These are phyloP conservation scores for Macrotrachela quadricornifera DNA, from an alignment of 1,140 invertebrate species.

Conservation along the genomic window DNA sequence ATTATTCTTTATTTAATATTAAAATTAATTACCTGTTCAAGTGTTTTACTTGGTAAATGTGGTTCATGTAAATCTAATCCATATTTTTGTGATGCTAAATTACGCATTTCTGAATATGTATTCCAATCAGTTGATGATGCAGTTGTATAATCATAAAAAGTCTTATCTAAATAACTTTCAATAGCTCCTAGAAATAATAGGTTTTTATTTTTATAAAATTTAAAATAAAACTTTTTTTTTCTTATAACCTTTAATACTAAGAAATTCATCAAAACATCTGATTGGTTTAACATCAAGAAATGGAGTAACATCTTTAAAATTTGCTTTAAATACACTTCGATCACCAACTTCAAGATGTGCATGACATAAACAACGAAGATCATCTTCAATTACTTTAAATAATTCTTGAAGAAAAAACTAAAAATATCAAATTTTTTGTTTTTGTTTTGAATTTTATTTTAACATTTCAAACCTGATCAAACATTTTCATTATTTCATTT, in stretches of 20 bases:
- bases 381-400: conserved; percentile 66
- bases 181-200: conserved; percentile 41
- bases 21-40: conserved; percentile 50
- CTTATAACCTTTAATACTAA: conserved; percentile 7
- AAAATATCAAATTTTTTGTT: conserved; percentile 11
- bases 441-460: not conserved
- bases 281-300: conserved; percentile 18
- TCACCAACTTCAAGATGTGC: conserved; percentile 63
- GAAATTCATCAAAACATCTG: not conserved
- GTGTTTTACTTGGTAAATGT: conserved; percentile 75
- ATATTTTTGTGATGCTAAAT: conserved; percentile 65
- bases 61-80: conserved; percentile 59
- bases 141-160: conserved; percentile 90
- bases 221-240: too few species aligned
- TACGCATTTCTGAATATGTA: conserved; percentile 84
- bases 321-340: conserved; percentile 47
- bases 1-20: not conserved
- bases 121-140: conserved; percentile 92
- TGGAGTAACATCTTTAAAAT: conserved; percentile 30
- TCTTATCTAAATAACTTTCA: conserved; percentile 74
- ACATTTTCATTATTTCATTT: conserved; percentile 22
- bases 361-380: conserved; percentile 66
- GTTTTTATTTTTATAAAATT: too few species aligned
- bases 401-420: conserved; percentile 44
- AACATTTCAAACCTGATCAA: conserved; percentile 24